Base-by-base conservation (phyloP, 2,888 invertebrate species). In the Netelia inedita region DNA sequence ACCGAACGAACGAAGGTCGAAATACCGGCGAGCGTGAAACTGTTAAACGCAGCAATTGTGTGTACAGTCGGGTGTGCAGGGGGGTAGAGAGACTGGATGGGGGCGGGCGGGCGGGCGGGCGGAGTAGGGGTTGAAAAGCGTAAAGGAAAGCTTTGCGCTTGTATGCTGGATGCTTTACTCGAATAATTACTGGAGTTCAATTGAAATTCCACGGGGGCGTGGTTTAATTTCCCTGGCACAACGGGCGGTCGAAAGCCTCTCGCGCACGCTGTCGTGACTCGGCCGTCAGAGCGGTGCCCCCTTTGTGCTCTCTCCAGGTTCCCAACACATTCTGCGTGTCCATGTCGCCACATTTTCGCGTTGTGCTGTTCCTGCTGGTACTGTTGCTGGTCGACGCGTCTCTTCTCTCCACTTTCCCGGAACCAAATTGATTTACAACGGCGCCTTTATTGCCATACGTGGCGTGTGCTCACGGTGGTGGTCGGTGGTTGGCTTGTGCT, bases 371-470 rank as follows among this genome's bases (percentile, higher is more conserved):
- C 43, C 71, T 75, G 59, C 50, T 35, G 73, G 68, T 53, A 41
- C 35, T n/a, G 72, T 35, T 68, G 74, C 57, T 55, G 50, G 57
- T 66, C 74, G 75, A 61, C 68, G 82, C 46, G 55, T 82, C 85
- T 76, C 85, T 79, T 76, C 79, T 82, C 75, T 73, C 75, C 79
- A 82, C 85, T 85, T 82, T 76, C 82, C 79, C 63, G 72, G 21
- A 79, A 82, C 79, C 82, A 85, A 85, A 85, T 85, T 85, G 85
- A 85, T 85, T 85, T 85, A 85, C 82, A 85, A 76, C 82, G 85
- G 82, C 85, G 82, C 82, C 85, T 82, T 85, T 85, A 85, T 85
- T 85, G 85, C 85, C 85, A 79, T 82, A 79, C 85, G 82, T 79
- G 82, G 75, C 79, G 59, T 43, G 41, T 53, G 69, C 78, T 57